Conservation (phyloP, 2,888 invertebrate genomes). For the Tridacna crocea region DNA sequence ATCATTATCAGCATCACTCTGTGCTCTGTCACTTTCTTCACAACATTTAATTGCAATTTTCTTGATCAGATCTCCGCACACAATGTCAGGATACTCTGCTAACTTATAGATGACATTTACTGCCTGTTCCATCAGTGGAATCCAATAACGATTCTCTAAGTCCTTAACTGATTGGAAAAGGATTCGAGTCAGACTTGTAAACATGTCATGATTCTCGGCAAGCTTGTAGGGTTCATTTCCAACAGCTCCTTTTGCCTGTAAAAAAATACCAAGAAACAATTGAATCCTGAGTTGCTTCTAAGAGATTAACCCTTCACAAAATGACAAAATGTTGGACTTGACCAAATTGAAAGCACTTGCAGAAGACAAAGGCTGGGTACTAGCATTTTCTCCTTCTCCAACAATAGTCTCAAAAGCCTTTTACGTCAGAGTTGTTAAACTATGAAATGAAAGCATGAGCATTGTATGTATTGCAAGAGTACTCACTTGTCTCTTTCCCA, state of each 20-base stretch:
- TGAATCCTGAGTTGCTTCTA: background rate
- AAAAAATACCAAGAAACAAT: background rate
- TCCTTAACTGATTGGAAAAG: conserved; percentile 83
- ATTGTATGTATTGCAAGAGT: too few relatives aligned
- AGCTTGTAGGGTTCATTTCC: conserved; percentile 83
- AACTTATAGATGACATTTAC: conserved; percentile 87
- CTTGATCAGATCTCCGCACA: conserved; percentile 81
- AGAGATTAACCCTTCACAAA: background rate
- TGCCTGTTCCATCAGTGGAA: conserved; percentile 87
- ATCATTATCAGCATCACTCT: conserved; percentile 1
- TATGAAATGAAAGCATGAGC: too few relatives aligned
- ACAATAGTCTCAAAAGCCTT: too few relatives aligned
- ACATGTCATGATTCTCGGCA: conserved; percentile 86
- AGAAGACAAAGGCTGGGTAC: background rate
- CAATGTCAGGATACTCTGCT: conserved; percentile 87
- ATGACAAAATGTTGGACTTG: background rate
- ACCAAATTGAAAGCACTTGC: too few relatives aligned
- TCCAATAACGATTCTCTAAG: conserved; percentile 85
- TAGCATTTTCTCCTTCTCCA: too few relatives aligned
- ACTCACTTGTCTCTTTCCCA: too few relatives aligned
- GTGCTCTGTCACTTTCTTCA: background rate
- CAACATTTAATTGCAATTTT: conserved; percentile 60
- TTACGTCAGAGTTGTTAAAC: background rate
- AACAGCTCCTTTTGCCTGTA: conserved; percentile 76
- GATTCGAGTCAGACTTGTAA: conserved; percentile 85